A percentile compares a stretch with the other conserved stretches of the same genome.
phyloP scores from a whole-genome alignment of 2,797 vertebrate species.

The Eospalax fontanierii region DNA sequence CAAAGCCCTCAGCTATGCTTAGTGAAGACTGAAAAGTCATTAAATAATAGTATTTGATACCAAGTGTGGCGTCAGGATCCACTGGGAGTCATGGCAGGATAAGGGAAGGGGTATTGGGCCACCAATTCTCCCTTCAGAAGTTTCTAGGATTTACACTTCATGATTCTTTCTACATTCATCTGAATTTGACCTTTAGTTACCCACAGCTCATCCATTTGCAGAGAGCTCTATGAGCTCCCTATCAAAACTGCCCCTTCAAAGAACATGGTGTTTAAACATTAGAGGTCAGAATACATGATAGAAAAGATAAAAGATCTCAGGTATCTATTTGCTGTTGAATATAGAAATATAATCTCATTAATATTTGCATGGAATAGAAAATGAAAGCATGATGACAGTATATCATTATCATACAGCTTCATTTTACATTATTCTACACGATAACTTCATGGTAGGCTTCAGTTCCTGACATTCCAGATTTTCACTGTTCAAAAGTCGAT shows the following conservation, averaged over 20 bases:
- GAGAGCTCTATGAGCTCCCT: background rate
- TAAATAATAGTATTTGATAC: background rate
- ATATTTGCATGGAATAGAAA: slow-evolving; percentile 11
- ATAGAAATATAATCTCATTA: background rate
- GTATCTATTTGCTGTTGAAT: background rate
- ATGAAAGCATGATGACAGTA: background rate
- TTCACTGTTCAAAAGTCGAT: slow-evolving; percentile 28
- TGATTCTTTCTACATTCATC: background rate
- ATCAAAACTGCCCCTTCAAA: background rate
- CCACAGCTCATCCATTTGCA: background rate
- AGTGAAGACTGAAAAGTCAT: background rate
- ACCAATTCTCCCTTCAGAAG: slow-evolving; percentile 23
- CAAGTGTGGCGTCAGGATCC: background rate
- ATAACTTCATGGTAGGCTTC: background rate
- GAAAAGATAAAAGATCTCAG: slow-evolving; percentile 49
- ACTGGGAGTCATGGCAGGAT: background rate
- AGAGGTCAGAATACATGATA: background rate
- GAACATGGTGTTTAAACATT: background rate
- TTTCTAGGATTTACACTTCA: background rate
- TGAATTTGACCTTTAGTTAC: background rate
- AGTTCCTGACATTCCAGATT: slow-evolving; percentile 22
- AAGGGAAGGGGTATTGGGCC: background rate
- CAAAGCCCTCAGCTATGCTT: background rate
- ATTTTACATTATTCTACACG: slow-evolving; percentile 7
- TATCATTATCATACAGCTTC: background rate